Evolutionary conservation across 2,888 invertebrate species (phyloP).

Genomic region (Arrhopalites spinosus): DNA sequence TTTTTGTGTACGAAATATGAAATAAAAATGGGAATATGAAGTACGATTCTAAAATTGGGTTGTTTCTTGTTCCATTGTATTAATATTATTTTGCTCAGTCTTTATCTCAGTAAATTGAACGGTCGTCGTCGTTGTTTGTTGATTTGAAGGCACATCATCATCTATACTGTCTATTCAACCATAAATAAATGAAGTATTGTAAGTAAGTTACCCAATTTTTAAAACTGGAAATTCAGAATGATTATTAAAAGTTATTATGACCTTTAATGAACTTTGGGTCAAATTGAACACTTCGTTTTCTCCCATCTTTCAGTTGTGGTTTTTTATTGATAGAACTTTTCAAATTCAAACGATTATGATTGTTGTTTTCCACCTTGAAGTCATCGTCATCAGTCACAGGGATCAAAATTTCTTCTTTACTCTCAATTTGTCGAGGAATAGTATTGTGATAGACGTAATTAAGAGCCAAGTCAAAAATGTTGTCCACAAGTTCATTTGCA

Average conservation of each 20-base stretch:
- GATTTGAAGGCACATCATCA: background rate
- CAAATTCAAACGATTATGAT: background rate
- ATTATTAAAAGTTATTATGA: conserved; percentile 7
- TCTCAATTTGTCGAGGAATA: background rate
- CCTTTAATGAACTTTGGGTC: conserved; percentile 26
- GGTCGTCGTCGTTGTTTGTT: background rate
- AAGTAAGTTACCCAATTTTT: background rate
- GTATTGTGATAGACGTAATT: background rate
- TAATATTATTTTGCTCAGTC: background rate
- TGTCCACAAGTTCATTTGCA: background rate
- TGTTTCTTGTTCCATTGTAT: background rate
- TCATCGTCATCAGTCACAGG: background rate
- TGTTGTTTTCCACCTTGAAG: background rate
- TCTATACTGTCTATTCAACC: background rate
- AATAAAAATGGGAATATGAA: too few species aligned
- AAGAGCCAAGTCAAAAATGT: background rate
- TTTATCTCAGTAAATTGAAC: too few species aligned
- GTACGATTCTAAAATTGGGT: too few species aligned
- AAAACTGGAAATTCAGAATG: background rate
- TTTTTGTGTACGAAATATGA: too few species aligned
- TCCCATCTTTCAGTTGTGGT: conserved; percentile 16
- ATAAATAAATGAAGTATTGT: background rate
- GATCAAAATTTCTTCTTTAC: background rate
- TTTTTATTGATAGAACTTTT: background rate
- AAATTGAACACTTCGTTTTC: conserved; percentile 28